Conservation (phyloP, 2,888 invertebrate species). For the Tiliacea citrago region DNA sequence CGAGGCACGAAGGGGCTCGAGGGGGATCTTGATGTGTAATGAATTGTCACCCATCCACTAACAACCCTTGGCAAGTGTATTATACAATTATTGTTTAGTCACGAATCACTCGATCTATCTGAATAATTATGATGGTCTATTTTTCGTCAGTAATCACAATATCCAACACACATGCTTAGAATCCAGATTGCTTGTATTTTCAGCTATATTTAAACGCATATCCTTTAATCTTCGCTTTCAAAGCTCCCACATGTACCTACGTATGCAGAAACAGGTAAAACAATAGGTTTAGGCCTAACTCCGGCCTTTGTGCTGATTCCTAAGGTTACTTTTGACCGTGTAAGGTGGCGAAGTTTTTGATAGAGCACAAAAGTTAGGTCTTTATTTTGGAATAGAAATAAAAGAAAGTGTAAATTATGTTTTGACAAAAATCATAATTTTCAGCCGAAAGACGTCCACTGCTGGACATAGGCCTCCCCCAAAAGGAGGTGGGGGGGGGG, state of each 20-base stretch:
- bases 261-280: neutral
- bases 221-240: constrained; percentile 17
- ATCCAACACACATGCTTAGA: neutral
- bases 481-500: too few relatives aligned
- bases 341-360: neutral
- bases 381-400: too few relatives aligned
- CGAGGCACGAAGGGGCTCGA: too few relatives aligned
- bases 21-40: too few relatives aligned
- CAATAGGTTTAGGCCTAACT: constrained; percentile 12
- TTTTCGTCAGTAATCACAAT: neutral
- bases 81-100: too few relatives aligned
- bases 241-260: neutral
- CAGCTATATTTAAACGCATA: neutral
- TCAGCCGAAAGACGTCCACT: too few relatives aligned
- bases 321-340: neutral
- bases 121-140: neutral
- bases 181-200: constrained; percentile 20
- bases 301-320: constrained; percentile 19
- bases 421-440: too few relatives aligned
- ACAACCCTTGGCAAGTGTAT: too few relatives aligned
- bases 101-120: too few relatives aligned
- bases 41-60: too few relatives aligned
- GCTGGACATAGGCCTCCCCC: too few relatives aligned
- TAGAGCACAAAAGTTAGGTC: neutral
- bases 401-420: too few relatives aligned